These are phyloP conservation scores for Aethes cnicana DNA, from an alignment of 2,888 invertebrate genomes.

Conservation along the genomic window DNA sequence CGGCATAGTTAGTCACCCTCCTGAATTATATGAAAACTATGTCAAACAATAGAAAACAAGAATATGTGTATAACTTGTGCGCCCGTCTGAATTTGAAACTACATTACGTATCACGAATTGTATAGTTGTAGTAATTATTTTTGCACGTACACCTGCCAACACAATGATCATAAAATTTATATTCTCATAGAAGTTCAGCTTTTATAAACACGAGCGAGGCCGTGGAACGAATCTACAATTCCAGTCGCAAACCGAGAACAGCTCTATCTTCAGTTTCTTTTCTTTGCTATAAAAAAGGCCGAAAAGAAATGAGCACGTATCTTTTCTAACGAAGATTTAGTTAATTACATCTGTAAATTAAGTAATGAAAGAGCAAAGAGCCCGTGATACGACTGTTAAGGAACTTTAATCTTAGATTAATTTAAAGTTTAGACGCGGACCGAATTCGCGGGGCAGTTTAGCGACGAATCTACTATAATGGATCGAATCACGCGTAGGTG, in stretches of 20 bases:
- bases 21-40: too few species aligned
- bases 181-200: too few species aligned
- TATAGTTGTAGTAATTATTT: too few species aligned
- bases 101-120: too few species aligned
- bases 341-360: slow-evolving; percentile 50
- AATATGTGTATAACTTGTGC: too few species aligned
- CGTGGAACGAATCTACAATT: slow-evolving; percentile 28
- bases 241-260: slow-evolving; percentile 32
- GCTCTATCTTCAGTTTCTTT: slow-evolving; percentile 33
- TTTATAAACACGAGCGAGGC: neutral
- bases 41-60: too few species aligned
- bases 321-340: slow-evolving; percentile 46
- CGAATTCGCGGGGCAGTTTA: slow-evolving; percentile 13
- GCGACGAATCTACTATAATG: slow-evolving; percentile 2
- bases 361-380: slow-evolving; percentile 45
- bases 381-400: slow-evolving; percentile 40
- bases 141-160: too few species aligned
- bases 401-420: slow-evolving; percentile 32
- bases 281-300: slow-evolving; percentile 30
- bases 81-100: too few species aligned
- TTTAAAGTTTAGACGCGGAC: slow-evolving; percentile 29
- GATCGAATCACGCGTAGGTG: neutral
- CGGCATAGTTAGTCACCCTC: too few species aligned
- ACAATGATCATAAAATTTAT: too few species aligned
- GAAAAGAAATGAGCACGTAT: slow-evolving; percentile 35